Base-by-base conservation (phyloP, 2,888 invertebrate species). In the Kuschelorhynchus macadamiae region DNA sequence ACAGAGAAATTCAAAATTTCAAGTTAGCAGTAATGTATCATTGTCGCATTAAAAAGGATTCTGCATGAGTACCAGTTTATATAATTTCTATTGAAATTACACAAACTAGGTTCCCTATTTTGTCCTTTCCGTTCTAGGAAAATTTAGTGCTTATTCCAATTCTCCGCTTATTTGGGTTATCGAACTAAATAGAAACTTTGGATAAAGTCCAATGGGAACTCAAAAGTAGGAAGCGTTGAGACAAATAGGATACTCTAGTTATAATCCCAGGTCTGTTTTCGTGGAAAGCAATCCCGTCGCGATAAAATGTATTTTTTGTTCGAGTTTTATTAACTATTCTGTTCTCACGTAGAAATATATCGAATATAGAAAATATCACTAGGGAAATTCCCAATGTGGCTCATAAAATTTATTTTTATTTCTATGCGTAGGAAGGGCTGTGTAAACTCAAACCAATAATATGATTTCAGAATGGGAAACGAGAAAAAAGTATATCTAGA, bases 131-230 rank as follows among this genome's bases (percentile, higher is more conserved):
- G 21, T 21, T 49, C 25, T 21, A 49, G 49, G 49, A 49, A 21
- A 49, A 49, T 49, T 49, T 21, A 49, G 25, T 21, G 20, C 21
- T 49, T 49, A 49, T 21, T 21, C 49, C 49, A 14, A 21, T 25
- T 25, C 7, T 44, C 16, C 3, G 44, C 18, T 25, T 25, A 25
- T 25, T 25, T 25, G 7, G 25, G 3, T 25, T 25, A 25, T 7
- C 25, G 25, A 25, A 25, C 25, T 25, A n/a, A n/a, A n/a, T n/a
- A n/a, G 16, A 14, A 52, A 52, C 17, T 32, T 52, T 52, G 52
- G 52, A 52, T 32, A 32, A 30, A 52, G 52, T 52, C 52, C 52
- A 52, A 52, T 14, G 14, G 52, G 17, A 33, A 18, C 12, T 17
- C n/a, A 16, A 32, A 11, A 16, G 11, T 44, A 16, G 32, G 9